Percentiles rank a stretch among this genome's conserved stretches.
Conservation (phyloP, 1,140 invertebrate species). For the Panulirus ornatus region DNA sequence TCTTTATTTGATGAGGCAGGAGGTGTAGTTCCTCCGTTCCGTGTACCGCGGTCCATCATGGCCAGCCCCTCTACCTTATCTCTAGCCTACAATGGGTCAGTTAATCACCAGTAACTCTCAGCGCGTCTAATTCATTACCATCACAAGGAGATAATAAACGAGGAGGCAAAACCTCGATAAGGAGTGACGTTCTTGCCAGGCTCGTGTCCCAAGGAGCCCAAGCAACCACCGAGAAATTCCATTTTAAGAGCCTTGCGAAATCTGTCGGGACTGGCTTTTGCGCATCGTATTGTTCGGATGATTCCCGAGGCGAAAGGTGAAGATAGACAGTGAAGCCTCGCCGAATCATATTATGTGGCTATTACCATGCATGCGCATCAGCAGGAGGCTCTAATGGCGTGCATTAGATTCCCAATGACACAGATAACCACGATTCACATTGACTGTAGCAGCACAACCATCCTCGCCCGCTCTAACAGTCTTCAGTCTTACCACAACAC, state of each 20-base stretch:
- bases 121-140: constrained; percentile 38
- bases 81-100: constrained; percentile 37
- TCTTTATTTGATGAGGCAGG: too few species aligned
- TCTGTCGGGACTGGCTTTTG: not conserved
- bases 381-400: constrained; percentile 29
- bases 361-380: constrained; percentile 45
- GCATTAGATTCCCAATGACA: constrained; percentile 48
- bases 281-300: not conserved
- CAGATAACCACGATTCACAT: constrained; percentile 36
- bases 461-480: not conserved
- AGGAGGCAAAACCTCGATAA: constrained; percentile 30
- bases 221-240: constrained; percentile 21
- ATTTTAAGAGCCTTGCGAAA: not conserved
- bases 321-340: not conserved
- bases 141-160: constrained; percentile 31
- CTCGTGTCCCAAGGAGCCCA: not conserved
- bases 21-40: too few species aligned
- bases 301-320: not conserved
- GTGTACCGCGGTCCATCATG: too few species aligned
- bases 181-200: constrained; percentile 17
- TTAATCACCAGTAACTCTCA: constrained; percentile 61
- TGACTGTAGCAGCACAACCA: constrained; percentile 36
- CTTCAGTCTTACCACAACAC: not conserved
- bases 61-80: too few species aligned
- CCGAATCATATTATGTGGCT: constrained; percentile 2